Conservation (phyloP, 2,888 invertebrate genomes). For the Leucophenga maculata region DNA sequence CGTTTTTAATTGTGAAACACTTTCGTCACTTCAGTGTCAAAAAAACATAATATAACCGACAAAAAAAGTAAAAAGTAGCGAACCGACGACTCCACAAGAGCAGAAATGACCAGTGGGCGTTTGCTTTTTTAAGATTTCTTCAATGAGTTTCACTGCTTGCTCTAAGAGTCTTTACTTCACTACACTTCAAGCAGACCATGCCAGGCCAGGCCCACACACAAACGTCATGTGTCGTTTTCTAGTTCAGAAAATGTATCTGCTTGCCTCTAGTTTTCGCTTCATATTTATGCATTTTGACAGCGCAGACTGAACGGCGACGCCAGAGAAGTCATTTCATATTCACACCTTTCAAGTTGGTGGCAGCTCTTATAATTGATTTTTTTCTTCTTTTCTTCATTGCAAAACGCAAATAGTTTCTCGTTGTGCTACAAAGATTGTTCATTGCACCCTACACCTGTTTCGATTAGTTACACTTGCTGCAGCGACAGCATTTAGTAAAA, state of each 20-base stretch:
- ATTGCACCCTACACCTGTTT: slow-evolving; percentile 19
- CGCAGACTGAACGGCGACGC: slow-evolving; percentile 19
- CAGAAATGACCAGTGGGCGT: slow-evolving; percentile 54
- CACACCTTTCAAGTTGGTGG: slow-evolving; percentile 8
- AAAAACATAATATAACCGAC: slow-evolving; percentile 22
- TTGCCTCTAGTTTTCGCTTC: neutral
- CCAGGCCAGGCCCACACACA: slow-evolving; percentile 37
- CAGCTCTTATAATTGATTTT: slow-evolving; percentile 2
- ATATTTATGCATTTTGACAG: slow-evolving; percentile 10
- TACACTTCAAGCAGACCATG: no score
- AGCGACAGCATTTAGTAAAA: neutral
- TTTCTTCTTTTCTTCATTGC: neutral
- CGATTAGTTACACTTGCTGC: slow-evolving; percentile 11
- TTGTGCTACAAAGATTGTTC: neutral
- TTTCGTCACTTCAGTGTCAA: slow-evolving; percentile 60
- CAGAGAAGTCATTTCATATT: slow-evolving; percentile 12
- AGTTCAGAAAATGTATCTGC: neutral
- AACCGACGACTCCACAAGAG: slow-evolving; percentile 27
- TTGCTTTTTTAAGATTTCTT: slow-evolving; percentile 52
- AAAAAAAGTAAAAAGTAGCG: no score
- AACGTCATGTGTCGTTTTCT: slow-evolving; percentile 12
- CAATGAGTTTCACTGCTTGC: slow-evolving; percentile 29
- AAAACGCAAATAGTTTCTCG: no score
- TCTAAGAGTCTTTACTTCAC: slow-evolving; percentile 51
- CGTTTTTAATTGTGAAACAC: slow-evolving; percentile 62